Conservation (phyloP, 2,888 invertebrate species). For the Meteorus cinctellus region DNA sequence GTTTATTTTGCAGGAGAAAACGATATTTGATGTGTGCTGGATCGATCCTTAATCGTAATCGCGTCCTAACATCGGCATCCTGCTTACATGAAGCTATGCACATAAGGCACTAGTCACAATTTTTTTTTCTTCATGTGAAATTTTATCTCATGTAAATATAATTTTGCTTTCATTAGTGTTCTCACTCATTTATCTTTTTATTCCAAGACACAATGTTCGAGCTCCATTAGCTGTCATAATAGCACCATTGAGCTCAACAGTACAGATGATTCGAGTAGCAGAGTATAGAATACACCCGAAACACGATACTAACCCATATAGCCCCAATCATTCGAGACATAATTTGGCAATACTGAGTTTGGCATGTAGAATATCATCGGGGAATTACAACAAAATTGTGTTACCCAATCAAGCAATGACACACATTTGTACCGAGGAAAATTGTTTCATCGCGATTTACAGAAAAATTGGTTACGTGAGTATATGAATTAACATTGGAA, state of each 20-base stretch:
- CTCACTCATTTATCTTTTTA: slow-evolving; percentile 9
- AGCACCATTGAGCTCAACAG: slow-evolving; percentile 45
- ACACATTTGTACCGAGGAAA: slow-evolving; percentile 50
- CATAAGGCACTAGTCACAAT: slow-evolving; percentile 52
- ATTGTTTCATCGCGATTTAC: slow-evolving; percentile 52
- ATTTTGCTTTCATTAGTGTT: background rate
- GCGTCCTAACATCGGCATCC: slow-evolving; percentile 60
- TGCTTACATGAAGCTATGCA: slow-evolving; percentile 57
- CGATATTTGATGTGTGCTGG: slow-evolving; percentile 59
- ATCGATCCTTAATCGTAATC: slow-evolving; percentile 56
- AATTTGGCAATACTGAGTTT: slow-evolving; percentile 57
- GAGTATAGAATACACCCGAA: slow-evolving; percentile 54
- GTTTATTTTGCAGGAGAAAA: slow-evolving; percentile 45
- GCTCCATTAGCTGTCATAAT: slow-evolving; percentile 55
- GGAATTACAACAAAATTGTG: slow-evolving; percentile 49
- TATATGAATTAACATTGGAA: background rate
- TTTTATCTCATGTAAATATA: background rate
- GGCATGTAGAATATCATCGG: slow-evolving; percentile 55
- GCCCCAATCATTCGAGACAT: slow-evolving; percentile 45
- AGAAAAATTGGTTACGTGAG: slow-evolving; percentile 50
- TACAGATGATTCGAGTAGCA: slow-evolving; percentile 55
- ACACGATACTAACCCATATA: slow-evolving; percentile 49
- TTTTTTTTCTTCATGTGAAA: background rate
- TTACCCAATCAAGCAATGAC: slow-evolving; percentile 51
- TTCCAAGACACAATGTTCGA: slow-evolving; percentile 57